Evolutionary conservation across 2,888 invertebrate genomes (phyloP), one percentile per base, ranked within the genome.

Genomic region (Masnerella sp.): DNA sequence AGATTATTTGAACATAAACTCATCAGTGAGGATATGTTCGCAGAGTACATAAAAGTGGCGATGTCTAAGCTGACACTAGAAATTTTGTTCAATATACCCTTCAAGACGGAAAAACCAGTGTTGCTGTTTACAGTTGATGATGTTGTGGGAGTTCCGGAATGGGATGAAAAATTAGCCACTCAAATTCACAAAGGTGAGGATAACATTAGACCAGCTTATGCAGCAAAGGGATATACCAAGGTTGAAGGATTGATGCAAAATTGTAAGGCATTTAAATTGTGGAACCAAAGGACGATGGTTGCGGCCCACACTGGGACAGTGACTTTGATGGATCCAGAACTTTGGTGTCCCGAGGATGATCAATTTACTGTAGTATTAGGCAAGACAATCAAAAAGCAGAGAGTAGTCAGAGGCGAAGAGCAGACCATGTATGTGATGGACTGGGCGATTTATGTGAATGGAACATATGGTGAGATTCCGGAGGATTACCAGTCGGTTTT

Each of bases 291-390:
- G 30, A 14, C 15, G 14, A 49, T 28, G 28, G 30, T 11, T 14
- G 15, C 15, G 14, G 15, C 12, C 25, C 5, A 32, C n/a, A 2
- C 32, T 49, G 17, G 4, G 5, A 9, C 12, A 8, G 28, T 28
- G 14, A 30, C 47, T 47, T 25, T 15, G 15, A 40, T 52, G 20
- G 14, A 30, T 40, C 42, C 22, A 15, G 22, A 38, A 15, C 28
- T 52, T 14, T 51, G 52, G 32, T 32, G n/a, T 32, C n/a, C n/a
- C 8, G n/a, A n/a, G 32, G 32, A 32, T n/a, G 5, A 32, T 4
- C 25, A 25, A 25, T 25, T 25, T 25, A 25, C 25, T 25, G 7
- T 25, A 5, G 25, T 25, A 5, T 25, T n/a, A n/a, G n/a, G n/a
- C n/a, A n/a, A n/a, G n/a, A n/a, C n/a, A n/a, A n/a, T n/a, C n/a